phyloP scores from a whole-genome alignment of 2,113 vertebrate species.

The Corythornis vintsioides region DNA sequence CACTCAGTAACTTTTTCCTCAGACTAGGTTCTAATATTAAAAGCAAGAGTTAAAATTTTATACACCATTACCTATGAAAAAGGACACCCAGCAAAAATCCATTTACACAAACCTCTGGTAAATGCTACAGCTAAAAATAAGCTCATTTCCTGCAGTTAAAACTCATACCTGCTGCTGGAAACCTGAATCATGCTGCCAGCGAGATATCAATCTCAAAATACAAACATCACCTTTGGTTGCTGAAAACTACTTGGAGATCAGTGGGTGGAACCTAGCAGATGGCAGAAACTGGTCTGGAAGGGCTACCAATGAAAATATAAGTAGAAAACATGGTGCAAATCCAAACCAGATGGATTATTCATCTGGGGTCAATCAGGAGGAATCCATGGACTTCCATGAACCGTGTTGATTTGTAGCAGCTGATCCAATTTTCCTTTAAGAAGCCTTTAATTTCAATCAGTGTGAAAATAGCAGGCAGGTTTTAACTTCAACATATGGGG shows the following conservation, averaged over 20 bases:
- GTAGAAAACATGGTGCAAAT: not conserved
- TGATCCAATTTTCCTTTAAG: not conserved
- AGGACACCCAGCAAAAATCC: conserved; percentile 20
- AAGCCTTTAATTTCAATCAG: not conserved
- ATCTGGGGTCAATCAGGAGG: not conserved
- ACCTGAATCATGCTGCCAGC: not conserved
- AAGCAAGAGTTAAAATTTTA: conserved; percentile 8
- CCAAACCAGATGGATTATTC: not conserved
- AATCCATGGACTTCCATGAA: not conserved
- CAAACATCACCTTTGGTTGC: not conserved
- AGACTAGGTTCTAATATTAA: not conserved
- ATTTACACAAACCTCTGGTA: conserved; percentile 12
- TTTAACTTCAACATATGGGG: accelerated
- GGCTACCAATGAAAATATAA: not conserved
- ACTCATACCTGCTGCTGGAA: conserved; percentile 44
- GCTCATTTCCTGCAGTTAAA: conserved; percentile 47
- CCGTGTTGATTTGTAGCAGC: not conserved
- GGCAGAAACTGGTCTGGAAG: not conserved
- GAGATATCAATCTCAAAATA: conserved; percentile 16
- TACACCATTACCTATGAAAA: conserved; percentile 6
- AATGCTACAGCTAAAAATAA: conserved; percentile 40
- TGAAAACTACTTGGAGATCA: not conserved
- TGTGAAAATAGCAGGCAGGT: not conserved
- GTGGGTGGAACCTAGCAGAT: not conserved
- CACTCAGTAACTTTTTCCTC: not conserved